Base-by-base conservation (phyloP, 1,140 invertebrate genomes). In the Sarcophaga bullata region DNA sequence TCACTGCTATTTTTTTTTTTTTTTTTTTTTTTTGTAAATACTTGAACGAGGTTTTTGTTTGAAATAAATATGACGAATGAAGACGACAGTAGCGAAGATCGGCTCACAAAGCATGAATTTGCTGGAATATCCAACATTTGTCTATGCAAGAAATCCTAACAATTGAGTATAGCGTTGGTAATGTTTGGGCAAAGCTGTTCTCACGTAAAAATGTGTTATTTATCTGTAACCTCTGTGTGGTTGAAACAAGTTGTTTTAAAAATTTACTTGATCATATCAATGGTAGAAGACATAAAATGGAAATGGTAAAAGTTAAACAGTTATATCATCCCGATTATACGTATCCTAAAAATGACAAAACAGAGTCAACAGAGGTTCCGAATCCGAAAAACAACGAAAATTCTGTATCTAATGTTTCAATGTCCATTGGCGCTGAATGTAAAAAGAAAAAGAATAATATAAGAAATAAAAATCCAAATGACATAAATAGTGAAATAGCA, bases 231-330 rank as follows among this genome's bases (percentile, higher is more conserved):
- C 50, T 86, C 75, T 88, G 87, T 81, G 37, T 62, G 8, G 85
- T 88, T 8, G 76, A 83, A 10, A 84, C 87, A 62, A 85, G 75
- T 62, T 86, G 84, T 46, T 85, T 85, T 10, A 86, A 86, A 19
- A 88, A 87, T 81, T 83, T 87, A 37, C 84, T 85, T 54, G 83
- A 83, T 17, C 87, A 89, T 58, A 48, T 88, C 6, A 25, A 50
- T 84, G 87, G 87, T 3, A 89, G 85, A 49, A 88, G 85, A 80
- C 87, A 88, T 84, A 82, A 83, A 81, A 1, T 19, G 3, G 81
- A 82, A 13, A 83, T 89, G 83, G 49, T 47, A 6, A 17, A 17
- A n/a, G 80, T 84, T 13, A 68, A 49, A 8, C 80, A 86, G 52
- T 11, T 87, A 8, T 81, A 37, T 58, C 50, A 82, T 11, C 47